Evolutionary conservation across 2,113 vertebrate species (phyloP).

Genomic region (Myanophis thanlyinensis): DNA sequence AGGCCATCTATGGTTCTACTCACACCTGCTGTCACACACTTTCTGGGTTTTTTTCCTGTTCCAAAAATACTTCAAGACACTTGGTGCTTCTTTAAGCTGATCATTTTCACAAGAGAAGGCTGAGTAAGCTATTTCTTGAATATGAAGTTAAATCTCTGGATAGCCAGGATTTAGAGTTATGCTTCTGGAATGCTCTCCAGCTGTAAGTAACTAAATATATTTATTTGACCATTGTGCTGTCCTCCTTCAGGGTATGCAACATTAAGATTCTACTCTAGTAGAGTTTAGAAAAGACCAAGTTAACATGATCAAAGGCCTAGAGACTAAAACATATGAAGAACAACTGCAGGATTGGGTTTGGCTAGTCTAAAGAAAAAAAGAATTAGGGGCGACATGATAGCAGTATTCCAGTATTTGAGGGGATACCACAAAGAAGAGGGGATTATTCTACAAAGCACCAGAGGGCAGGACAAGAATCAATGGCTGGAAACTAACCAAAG

Average conservation of each 20-base stretch:
- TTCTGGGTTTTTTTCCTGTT: not conserved
- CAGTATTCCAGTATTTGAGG: too few species aligned
- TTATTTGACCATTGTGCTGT: not conserved
- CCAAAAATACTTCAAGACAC: not conserved
- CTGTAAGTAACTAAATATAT: not conserved
- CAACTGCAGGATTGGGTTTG: too few species aligned
- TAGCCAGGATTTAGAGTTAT: not conserved
- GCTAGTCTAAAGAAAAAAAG: too few species aligned
- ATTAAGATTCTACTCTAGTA: too few species aligned
- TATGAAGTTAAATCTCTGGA: not conserved
- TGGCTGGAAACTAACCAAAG: too few species aligned
- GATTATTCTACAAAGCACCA: too few species aligned
- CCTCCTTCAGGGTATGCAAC: not conserved
- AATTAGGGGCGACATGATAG: too few species aligned
- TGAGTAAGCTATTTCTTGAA: not conserved
- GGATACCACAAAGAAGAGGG: too few species aligned
- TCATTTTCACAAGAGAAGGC: not conserved
- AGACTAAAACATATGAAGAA: too few species aligned
- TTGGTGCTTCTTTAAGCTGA: not conserved
- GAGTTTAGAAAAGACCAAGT: too few species aligned
- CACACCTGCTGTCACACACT: not conserved
- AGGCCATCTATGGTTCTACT: not conserved
- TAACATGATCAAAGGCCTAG: too few species aligned
- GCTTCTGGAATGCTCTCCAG: not conserved
- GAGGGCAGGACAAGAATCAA: too few species aligned